Conservation (phyloP, 2,113 vertebrate species). For the Stomatorhinus ivindoensis region DNA sequence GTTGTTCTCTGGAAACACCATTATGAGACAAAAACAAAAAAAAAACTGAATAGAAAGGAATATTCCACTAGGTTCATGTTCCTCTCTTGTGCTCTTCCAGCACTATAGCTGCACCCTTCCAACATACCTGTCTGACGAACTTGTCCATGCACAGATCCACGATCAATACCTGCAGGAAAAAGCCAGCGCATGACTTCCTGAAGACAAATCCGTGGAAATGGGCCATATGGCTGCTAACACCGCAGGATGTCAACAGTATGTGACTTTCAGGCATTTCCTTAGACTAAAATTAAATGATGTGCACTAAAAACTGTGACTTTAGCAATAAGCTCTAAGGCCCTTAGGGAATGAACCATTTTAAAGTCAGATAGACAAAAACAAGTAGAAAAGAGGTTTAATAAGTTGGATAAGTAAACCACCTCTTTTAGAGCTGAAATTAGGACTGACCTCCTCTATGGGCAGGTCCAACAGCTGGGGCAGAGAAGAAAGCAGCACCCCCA, state of each 20-base stretch:
- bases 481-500: conserved; percentile 83
- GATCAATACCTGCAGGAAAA: conserved; percentile 81
- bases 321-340: neutral
- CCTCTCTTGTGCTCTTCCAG: neutral
- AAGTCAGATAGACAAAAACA: neutral
- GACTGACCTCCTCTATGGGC: conserved; percentile 86
- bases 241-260: neutral
- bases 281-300: neutral
- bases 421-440: no score
- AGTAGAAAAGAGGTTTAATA: neutral
- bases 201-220: neutral
- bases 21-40: neutral
- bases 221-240: neutral
- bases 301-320: neutral
- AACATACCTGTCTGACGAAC: conserved; percentile 81
- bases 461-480: conserved; percentile 82
- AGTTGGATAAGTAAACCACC: neutral
- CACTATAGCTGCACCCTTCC: neutral
- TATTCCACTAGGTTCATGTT: neutral
- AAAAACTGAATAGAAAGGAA: neutral
- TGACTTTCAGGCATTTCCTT: neutral
- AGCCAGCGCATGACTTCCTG: neutral
- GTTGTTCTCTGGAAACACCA: neutral
- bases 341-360: neutral
- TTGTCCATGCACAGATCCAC: conserved; percentile 90